These are phyloP conservation scores for Platycheirus rosarum DNA, from an alignment of 2,888 invertebrate genomes.

Conservation along the genomic window DNA sequence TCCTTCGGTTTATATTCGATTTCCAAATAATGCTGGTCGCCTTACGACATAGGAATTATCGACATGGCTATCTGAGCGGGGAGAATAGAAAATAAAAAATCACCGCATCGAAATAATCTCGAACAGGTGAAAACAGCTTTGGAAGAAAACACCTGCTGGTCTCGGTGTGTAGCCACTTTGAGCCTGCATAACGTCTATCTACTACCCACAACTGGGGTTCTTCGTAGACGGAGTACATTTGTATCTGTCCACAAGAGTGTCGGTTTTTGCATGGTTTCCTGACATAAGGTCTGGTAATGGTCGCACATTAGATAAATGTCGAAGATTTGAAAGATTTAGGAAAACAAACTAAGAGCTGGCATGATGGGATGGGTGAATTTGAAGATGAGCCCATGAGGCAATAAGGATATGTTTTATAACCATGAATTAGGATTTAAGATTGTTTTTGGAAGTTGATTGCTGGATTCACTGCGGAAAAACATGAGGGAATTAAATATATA, in stretches of 20 bases:
- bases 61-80: not conserved
- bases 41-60: slow-evolving; percentile 13
- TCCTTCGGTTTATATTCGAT: slow-evolving; percentile 43
- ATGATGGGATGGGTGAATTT: too few relatives aligned
- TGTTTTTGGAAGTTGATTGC: too few relatives aligned
- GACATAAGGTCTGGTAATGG: slow-evolving; percentile 23
- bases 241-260: slow-evolving; percentile 11
- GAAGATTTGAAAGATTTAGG: too few relatives aligned
- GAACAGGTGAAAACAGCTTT: slow-evolving; percentile 37
- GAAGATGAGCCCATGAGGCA: too few relatives aligned
- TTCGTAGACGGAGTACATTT: slow-evolving; percentile 13
- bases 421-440: too few relatives aligned
- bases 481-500: too few relatives aligned
- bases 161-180: not conserved
- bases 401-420: too few relatives aligned
- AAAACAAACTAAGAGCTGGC: too few relatives aligned
- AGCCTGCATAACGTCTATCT: slow-evolving; percentile 1
- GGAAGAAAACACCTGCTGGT: slow-evolving; percentile 42
- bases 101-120: slow-evolving; percentile 33
- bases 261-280: slow-evolving; percentile 8
- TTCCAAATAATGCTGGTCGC: slow-evolving; percentile 18
- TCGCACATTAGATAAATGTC: slow-evolving; percentile 13
- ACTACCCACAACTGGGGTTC: slow-evolving; percentile 23
- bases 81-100: slow-evolving; percentile 13
- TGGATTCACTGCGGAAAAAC: too few relatives aligned